Percentiles rank a stretch among this genome's conserved stretches.
Evolutionary conservation across 2,888 invertebrate species (phyloP).

Genomic region (Pyrrhosoma nymphula): DNA sequence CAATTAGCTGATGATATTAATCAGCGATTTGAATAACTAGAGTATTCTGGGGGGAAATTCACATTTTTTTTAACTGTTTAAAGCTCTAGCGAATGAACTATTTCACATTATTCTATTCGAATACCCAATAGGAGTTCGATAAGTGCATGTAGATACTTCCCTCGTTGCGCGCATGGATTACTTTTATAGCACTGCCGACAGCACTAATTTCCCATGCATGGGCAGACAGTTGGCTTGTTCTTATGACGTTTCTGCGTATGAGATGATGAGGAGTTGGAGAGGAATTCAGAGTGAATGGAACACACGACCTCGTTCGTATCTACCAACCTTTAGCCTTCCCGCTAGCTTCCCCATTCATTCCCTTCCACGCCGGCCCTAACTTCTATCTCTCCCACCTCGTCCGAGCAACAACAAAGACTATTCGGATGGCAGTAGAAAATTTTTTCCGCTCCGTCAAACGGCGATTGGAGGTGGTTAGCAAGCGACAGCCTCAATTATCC

Average conservation of each 20-base stretch:
- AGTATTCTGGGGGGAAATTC: too few relatives aligned
- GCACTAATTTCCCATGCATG: not conserved
- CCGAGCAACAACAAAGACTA: not conserved
- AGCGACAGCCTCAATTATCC: conserved; percentile 19
- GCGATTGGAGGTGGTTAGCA: not conserved
- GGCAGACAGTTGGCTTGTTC: too few relatives aligned
- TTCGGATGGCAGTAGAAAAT: not conserved
- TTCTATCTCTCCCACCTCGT: not conserved
- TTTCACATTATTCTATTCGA: too few relatives aligned
- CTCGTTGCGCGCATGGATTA: too few relatives aligned
- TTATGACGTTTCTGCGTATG: too few relatives aligned
- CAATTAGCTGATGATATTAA: too few relatives aligned
- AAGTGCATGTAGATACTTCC: too few relatives aligned
- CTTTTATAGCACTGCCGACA: not conserved
- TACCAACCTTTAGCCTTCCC: not conserved
- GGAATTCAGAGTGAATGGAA: not conserved
- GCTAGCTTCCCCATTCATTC: not conserved
- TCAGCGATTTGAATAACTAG: too few relatives aligned
- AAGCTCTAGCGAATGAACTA: too few relatives aligned
- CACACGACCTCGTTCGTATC: not conserved
- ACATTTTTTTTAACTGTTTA: too few relatives aligned
- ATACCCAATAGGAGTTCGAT: too few relatives aligned
- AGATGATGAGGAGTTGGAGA: not conserved
- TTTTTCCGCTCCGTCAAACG: not conserved
- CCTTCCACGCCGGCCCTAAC: not conserved